phyloP scores from a whole-genome alignment of 2,113 vertebrate genomes.

The Suncus etruscus region DNA sequence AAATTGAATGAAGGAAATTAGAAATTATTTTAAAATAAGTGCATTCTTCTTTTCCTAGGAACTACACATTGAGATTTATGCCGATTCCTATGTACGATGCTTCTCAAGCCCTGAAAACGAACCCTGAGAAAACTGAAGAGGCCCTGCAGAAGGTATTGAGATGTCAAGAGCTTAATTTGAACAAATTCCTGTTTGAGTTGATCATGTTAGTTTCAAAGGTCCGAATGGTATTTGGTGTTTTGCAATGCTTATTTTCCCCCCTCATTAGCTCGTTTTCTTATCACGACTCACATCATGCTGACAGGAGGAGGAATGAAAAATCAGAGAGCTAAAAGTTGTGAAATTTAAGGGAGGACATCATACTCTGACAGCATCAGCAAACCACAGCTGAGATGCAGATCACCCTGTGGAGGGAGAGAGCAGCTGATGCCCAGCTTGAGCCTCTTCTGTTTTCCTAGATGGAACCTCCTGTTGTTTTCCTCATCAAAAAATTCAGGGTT shows the following conservation, averaged over 20 bases:
- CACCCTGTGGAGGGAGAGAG: background rate
- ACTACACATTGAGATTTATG: constrained; percentile 98
- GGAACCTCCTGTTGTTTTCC: background rate
- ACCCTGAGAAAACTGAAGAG: constrained; percentile 97
- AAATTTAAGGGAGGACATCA: background rate
- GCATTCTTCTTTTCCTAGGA: constrained; percentile 86
- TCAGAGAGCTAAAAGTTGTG: background rate
- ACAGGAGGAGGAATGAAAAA: background rate
- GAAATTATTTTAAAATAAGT: constrained; percentile 1
- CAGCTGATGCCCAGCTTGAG: background rate
- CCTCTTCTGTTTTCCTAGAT: background rate
- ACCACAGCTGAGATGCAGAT: accelerated
- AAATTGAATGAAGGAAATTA: background rate
- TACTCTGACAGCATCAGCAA: background rate
- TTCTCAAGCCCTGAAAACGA: constrained; percentile 96
- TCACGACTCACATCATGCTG: background rate
- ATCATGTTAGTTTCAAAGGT: background rate
- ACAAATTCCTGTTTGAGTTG: background rate
- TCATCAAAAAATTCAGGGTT: background rate
- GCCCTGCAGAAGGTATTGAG: constrained; percentile 94
- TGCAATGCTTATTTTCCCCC: background rate
- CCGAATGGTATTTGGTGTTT: background rate
- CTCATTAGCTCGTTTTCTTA: background rate
- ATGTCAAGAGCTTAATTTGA: background rate
- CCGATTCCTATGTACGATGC: constrained; percentile 98